Base-by-base conservation (phyloP, 2,797 vertebrate genomes). In the Danio aesculapii region DNA sequence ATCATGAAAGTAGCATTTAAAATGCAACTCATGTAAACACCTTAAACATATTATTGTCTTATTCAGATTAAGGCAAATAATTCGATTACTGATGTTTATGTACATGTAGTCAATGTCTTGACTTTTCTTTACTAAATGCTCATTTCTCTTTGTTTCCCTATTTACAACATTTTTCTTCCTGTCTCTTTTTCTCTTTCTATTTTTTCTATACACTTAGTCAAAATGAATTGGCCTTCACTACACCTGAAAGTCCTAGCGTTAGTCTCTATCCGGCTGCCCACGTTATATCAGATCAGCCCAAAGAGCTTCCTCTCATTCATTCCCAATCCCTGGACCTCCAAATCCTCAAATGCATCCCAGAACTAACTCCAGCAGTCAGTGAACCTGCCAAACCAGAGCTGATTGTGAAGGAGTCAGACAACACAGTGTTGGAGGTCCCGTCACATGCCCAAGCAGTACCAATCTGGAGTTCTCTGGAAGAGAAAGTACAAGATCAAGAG, bases 381-480 rank as follows among this genome's bases (percentile, higher is more conserved):
- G 21, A 75, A 52, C 39, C 47, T 21, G 50, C 43, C 55, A 53
- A 69, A 74, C 53, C 8, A 52, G 75, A 80, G 30, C 8, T n/a
- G 8, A 62, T 53, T 16, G 44, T 59, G 10, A 50, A 79, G 12
- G 63, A 79, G 47, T 62, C 69, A 8, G 62, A 53, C 0, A 52
- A 16, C 6, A 71, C 58, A 44, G 58, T 19, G 6, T 41, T 67
- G 39, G 71, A 76, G 63, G 21, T 19, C 21, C 68, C 68, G 49
- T 58, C 69, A 43, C 85, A 81, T 85, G 77, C 64, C 81, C 87
- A 85, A 9, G 88, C 86, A 70, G 74, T 85, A 82, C 92, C 93
- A 83, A 84, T 93, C 6, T 94, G 93, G 93, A 88, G 89, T 86
- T 79, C 83, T 47, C 87, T 94, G 84, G 91, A 91, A 84, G 87